phyloP scores from a whole-genome alignment of 2,113 vertebrate species.

The Neotoma lepida region DNA sequence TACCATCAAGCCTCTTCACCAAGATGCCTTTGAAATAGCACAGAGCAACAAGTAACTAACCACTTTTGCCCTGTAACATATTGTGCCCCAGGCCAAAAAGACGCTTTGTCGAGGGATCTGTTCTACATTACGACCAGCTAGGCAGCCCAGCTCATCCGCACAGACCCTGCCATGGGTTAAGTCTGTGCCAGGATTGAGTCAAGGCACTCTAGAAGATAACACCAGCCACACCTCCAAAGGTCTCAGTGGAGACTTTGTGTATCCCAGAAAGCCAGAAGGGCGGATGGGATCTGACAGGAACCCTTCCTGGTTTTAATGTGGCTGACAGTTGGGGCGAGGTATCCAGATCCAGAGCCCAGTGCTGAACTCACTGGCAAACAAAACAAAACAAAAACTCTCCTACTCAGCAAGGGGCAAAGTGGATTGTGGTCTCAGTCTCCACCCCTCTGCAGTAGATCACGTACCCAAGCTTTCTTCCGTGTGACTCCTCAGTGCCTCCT shows the following conservation, averaged over 20 bases:
- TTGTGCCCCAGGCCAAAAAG: background rate
- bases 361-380: background rate
- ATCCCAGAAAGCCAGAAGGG: background rate
- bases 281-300: background rate
- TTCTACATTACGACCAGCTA: background rate
- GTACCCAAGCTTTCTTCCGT: rapidly evolving
- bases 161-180: background rate
- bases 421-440: background rate
- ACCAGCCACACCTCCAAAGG: background rate
- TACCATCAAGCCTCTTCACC: background rate
- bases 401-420: background rate
- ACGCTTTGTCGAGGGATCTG: background rate
- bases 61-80: background rate
- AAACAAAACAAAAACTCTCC: background rate
- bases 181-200: background rate
- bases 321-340: rapidly evolving
- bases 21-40: background rate
- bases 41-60: background rate
- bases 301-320: background rate
- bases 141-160: background rate
- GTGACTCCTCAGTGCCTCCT: background rate
- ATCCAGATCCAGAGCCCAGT: background rate
- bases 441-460: rapidly evolving
- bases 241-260: rapidly evolving
- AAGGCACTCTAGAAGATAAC: background rate